Conservation (phyloP, 2,888 invertebrate species). For the Napeogenes sylphis region DNA sequence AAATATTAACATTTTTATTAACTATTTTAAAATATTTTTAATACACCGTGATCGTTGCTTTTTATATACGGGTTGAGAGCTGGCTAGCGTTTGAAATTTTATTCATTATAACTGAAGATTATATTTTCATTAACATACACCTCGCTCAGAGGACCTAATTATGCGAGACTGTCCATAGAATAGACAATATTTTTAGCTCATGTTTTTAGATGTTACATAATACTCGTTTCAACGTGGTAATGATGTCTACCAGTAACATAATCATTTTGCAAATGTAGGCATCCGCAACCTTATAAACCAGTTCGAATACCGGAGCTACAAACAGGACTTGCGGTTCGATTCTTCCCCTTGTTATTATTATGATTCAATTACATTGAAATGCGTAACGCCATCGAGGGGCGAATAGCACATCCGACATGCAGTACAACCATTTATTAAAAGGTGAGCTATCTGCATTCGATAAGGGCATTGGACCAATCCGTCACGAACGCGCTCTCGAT, state of each 20-base stretch:
- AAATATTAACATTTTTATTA: too few species aligned
- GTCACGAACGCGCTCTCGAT: constrained; percentile 59
- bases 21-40: too few species aligned
- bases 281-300: constrained; percentile 42
- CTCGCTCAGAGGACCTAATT: too few species aligned
- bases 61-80: too few species aligned
- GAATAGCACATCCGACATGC: constrained; percentile 23
- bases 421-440: constrained; percentile 26
- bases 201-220: too few species aligned
- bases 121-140: too few species aligned
- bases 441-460: constrained; percentile 39
- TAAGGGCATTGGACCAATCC: constrained; percentile 56
- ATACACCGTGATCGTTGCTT: too few species aligned
- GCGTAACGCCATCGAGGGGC: constrained; percentile 32
- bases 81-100: too few species aligned
- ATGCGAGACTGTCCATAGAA: too few species aligned
- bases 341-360: constrained; percentile 51
- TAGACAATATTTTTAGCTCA: neutral
- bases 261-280: constrained; percentile 24
- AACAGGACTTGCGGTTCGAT: constrained; percentile 60
- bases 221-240: neutral
- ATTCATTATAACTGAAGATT: too few species aligned
- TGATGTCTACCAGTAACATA: neutral
- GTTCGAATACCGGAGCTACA: constrained; percentile 49
- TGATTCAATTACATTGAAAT: constrained; percentile 47